Conservation (phyloP, 2,797 vertebrate species). For the Trachops cirrhosus region DNA sequence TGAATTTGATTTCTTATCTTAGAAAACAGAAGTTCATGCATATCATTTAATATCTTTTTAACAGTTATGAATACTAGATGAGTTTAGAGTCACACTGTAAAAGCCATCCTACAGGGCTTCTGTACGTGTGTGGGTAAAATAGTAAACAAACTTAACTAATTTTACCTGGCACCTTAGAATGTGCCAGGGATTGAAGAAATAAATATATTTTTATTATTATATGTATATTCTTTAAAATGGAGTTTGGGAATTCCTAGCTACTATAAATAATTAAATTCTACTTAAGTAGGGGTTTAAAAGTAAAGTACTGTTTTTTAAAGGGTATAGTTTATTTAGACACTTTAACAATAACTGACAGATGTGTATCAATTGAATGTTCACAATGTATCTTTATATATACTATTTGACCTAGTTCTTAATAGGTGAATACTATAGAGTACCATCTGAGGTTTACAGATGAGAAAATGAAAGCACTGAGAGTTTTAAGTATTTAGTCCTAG, state of each 20-base stretch:
- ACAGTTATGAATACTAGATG: neutral
- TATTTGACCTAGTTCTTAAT: neutral
- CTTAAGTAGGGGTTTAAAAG: constrained; percentile 26
- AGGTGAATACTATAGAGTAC: neutral
- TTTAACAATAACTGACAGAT: constrained; percentile 24
- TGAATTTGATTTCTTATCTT: neutral
- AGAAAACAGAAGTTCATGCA: neutral
- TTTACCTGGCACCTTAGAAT: neutral
- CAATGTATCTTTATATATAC: neutral
- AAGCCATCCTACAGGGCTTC: neutral
- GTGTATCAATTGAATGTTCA: neutral
- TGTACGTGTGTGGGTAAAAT: neutral
- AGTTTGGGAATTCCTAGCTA: constrained; percentile 12
- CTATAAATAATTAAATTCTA: neutral
- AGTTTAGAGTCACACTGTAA: neutral
- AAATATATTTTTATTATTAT: constrained; percentile 30
- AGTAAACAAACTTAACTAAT: constrained; percentile 10
- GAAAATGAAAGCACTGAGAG: constrained; percentile 25
- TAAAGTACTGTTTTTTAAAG: constrained; percentile 1
- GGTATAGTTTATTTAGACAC: neutral
- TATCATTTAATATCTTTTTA: neutral
- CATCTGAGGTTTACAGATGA: neutral
- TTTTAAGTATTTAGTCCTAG: neutral
- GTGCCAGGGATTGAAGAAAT: constrained; percentile 3
- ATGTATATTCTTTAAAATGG: neutral